Base-by-base conservation (phyloP, 2,113 vertebrate genomes). In the Elachura formosa region DNA sequence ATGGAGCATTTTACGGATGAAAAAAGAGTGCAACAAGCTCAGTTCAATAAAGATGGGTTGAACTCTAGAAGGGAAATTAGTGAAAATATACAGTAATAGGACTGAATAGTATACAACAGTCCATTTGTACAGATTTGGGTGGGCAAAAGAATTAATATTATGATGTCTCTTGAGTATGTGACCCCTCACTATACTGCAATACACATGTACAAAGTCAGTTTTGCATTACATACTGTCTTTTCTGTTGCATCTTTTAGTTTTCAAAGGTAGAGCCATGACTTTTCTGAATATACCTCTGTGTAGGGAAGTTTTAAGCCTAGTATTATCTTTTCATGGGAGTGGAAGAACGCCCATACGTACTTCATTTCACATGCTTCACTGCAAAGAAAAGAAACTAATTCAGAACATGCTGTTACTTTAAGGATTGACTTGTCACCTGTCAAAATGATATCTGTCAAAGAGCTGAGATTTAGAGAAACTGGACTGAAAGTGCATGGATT, bases 391-490 rank as follows among this genome's bases (percentile, higher is more conserved):
- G 81, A 73, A 87, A 82, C 19, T 31, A 68, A 78, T 84, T 78
- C 67, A 83, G 46, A 91, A 86, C 78, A 17, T 59, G 46, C 59
- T 88, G n/a, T 43, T 90, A 38, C 89, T 93, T 89, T 91, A 90
- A 92, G 61, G 90, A 95, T 92, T 95, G 88, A 93, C 48, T 91
- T 83, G 55, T 95, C 84, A 69, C 63, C 31, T 74, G 74, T 73
- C 76, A 84, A 85, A 83, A 94, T 86, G 46, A 6, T 46, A 82
- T 87, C 74, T 80, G 51, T 51, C 79, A 83, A 36, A 48, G 56
- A 63, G 15, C 28, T 5, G 9, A 95, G 63, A 74, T 71, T 80
- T 85, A 77, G 68, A 84, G 48, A 82, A 41, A 87, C 34, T 33
- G 62, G 62, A 56, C 54, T 77, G 33, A 28, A 63, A 59, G 40